phyloP scores from a whole-genome alignment of 1,140 invertebrate species.

The Hydropsyche tenuis region DNA sequence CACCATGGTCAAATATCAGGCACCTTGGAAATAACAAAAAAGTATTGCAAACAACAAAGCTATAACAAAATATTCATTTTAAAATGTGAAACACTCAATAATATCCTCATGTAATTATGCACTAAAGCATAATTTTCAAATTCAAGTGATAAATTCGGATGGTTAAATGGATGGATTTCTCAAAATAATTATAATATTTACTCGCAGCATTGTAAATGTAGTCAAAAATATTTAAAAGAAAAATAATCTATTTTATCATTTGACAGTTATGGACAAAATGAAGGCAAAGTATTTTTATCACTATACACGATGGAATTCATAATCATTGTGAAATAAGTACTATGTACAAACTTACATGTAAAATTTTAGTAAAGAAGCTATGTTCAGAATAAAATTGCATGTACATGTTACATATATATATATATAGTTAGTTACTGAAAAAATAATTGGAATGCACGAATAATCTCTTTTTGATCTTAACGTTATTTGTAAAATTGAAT shows the following conservation, averaged over 20 bases:
- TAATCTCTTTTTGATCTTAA: slow-evolving; percentile 14
- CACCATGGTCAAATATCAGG: slow-evolving; percentile 49
- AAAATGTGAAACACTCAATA: not conserved
- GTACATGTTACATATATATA: not conserved
- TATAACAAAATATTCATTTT: not conserved
- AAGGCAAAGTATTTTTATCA: too few species aligned
- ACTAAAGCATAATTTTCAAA: not conserved
- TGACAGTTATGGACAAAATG: too few species aligned
- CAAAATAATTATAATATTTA: not conserved
- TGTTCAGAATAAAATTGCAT: not conserved
- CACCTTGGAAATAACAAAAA: slow-evolving; percentile 46
- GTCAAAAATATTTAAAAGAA: too few species aligned
- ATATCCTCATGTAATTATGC: not conserved
- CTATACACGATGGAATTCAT: too few species aligned
- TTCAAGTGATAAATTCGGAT: not conserved
- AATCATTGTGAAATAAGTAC: too few species aligned
- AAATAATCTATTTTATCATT: too few species aligned
- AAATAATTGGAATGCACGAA: slow-evolving; percentile 24
- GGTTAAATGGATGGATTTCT: not conserved
- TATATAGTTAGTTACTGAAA: not conserved
- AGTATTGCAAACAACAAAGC: slow-evolving; percentile 26
- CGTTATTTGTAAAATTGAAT: not conserved
- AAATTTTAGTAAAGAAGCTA: too few species aligned
- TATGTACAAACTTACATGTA: too few species aligned
- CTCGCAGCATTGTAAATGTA: too few species aligned